Conservation (phyloP, 1,140 invertebrate genomes). For the Archivesica marissinica region DNA sequence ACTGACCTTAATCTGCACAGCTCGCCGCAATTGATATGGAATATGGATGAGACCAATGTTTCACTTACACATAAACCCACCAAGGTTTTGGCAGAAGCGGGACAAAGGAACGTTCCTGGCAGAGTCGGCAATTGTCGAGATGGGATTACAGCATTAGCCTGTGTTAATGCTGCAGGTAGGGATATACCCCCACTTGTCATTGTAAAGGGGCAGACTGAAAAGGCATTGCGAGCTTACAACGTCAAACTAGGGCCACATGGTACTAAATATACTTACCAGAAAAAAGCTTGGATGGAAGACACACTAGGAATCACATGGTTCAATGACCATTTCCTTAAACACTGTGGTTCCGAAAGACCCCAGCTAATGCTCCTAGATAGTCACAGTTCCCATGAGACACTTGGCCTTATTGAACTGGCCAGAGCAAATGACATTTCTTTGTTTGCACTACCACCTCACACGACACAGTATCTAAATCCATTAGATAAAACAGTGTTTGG, state of each 20-base stretch:
- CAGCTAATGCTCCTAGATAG: constrained; percentile 65
- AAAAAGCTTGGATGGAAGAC: constrained; percentile 67
- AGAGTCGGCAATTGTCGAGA: constrained; percentile 53
- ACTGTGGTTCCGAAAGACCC: constrained; percentile 64
- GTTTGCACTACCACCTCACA: constrained; percentile 57
- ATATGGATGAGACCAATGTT: constrained; percentile 66
- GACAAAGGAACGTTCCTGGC: constrained; percentile 57
- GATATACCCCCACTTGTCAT: constrained; percentile 67
- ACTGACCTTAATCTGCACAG: not conserved
- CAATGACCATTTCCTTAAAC: constrained; percentile 63
- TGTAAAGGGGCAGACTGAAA: constrained; percentile 63
- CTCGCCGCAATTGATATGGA: constrained; percentile 63
- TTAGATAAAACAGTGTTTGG: constrained; percentile 62
- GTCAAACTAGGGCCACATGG: not conserved
- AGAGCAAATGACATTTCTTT: constrained; percentile 20
- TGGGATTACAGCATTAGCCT: constrained; percentile 53
- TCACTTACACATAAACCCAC: constrained; percentile 56
- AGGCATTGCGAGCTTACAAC: too few species aligned
- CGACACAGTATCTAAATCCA: constrained; percentile 55
- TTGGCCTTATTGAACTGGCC: constrained; percentile 63
- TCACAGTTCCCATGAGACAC: constrained; percentile 65
- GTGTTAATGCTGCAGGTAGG: constrained; percentile 61
- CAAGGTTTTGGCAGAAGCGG: constrained; percentile 42
- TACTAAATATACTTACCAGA: constrained; percentile 48
- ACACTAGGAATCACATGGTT: constrained; percentile 68